phyloP scores from a whole-genome alignment of 2,888 invertebrate genomes.

The Callosobruchus maculatus region DNA sequence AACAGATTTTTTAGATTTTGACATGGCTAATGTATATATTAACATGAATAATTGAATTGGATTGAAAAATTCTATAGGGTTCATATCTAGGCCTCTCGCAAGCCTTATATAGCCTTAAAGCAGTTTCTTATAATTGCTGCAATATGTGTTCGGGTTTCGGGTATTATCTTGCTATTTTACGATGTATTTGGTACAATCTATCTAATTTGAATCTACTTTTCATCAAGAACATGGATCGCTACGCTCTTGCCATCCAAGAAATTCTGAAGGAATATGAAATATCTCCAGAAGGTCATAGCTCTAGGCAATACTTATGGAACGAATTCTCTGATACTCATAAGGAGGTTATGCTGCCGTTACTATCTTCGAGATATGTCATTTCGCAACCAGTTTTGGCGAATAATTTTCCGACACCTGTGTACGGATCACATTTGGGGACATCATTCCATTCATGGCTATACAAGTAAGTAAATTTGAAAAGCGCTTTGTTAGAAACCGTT shows the following conservation, averaged over 20 bases:
- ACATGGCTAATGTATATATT: too few species aligned
- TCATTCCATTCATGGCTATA: slow-evolving; percentile 73
- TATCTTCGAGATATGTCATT: slow-evolving; percentile 63
- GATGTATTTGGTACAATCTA: too few species aligned
- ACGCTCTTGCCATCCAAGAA: slow-evolving; percentile 77
- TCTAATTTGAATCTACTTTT: slow-evolving; percentile 3
- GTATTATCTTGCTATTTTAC: too few species aligned
- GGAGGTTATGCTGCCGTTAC: slow-evolving; percentile 71
- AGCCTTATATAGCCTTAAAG: too few species aligned
- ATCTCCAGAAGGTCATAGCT: slow-evolving; percentile 56
- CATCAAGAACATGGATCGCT: slow-evolving; percentile 67
- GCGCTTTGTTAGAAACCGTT: not conserved
- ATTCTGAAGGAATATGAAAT: slow-evolving; percentile 70
- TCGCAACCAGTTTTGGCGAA: slow-evolving; percentile 35
- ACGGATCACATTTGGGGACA: slow-evolving; percentile 64
- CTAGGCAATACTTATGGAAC: slow-evolving; percentile 64
- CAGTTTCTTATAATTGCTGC: too few species aligned
- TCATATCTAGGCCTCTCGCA: too few species aligned
- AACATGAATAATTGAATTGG: too few species aligned
- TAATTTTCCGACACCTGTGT: slow-evolving; percentile 51
- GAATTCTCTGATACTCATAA: slow-evolving; percentile 68
- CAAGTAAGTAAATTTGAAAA: slow-evolving; percentile 50
- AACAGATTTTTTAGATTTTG: too few species aligned
- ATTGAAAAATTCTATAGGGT: too few species aligned
- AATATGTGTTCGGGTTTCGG: too few species aligned